Conservation (phyloP, 2,113 vertebrate species). For the Nanger granti region DNA sequence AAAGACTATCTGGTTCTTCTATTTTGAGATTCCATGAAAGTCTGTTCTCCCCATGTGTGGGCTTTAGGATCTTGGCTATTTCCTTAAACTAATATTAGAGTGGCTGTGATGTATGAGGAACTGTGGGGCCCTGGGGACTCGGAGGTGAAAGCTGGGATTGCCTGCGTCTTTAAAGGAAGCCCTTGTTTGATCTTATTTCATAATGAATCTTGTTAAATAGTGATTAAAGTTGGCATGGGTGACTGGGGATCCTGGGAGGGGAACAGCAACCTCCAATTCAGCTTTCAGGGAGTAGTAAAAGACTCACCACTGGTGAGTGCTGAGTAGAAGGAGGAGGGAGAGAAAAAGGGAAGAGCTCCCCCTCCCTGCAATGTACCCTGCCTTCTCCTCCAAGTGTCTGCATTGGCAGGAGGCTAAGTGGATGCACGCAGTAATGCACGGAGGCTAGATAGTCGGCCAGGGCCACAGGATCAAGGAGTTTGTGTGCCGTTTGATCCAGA, state of each 20-base stretch:
- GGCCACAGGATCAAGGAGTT: not conserved
- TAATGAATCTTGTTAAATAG: not conserved
- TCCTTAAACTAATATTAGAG: conserved; percentile 10
- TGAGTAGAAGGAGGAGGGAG: not conserved
- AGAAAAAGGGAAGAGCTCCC: not conserved
- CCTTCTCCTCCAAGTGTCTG: not conserved
- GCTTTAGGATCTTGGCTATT: conserved; percentile 20
- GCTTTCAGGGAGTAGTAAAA: not conserved
- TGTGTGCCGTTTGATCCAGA: not conserved
- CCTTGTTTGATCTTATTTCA: conserved; percentile 25
- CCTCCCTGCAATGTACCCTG: not conserved
- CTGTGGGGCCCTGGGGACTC: not conserved
- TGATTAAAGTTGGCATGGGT: not conserved
- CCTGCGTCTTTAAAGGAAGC: conserved; percentile 10
- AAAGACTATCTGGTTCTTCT: conserved; percentile 37
- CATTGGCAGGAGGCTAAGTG: not conserved
- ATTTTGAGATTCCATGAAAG: conserved; percentile 2
- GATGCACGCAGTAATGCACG: not conserved
- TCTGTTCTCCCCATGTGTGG: not conserved
- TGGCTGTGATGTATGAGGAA: not conserved
- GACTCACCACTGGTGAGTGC: not conserved
- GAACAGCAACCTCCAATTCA: not conserved
- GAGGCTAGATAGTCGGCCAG: not conserved
- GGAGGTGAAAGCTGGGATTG: not conserved
- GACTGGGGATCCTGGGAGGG: not conserved